Base-by-base conservation (phyloP, 2,888 invertebrate genomes). In the Yponomeuta evonymella region DNA sequence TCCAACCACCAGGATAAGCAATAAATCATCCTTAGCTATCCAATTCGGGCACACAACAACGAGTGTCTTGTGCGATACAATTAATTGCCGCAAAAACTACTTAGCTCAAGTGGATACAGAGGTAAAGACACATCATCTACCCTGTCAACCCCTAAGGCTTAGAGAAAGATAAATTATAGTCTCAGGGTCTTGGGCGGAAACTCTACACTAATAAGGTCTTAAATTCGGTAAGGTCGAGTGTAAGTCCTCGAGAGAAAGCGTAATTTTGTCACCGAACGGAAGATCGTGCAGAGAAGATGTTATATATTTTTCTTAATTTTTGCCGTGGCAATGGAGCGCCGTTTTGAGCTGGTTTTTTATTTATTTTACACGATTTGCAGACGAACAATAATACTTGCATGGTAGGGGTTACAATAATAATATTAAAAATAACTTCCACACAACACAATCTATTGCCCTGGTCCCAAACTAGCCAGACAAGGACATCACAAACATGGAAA, bases 121-220 rank as follows among this genome's bases (percentile, higher is more conserved):
- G 65, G 65, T 67, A 67, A 67, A 67, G 33, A 73, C 77, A 80
- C 76, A 81, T 80, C 82, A 81, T 79, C 77, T 76, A 67, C 36
- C 43, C 75, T 72, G 74, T 71, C 74, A 77, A 73, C 76, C 78
- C 73, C 76, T 74, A 74, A 74, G 72, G 74, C 71, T 74, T 76
- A 74, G 75, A 77, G 76, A 74, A 76, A 83, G 81, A 83, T 83
- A 82, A 83, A 83, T 83, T 79, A 79, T 78, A 74, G 75, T 69
- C 70, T 65, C 70, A 58, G 69, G 58, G 71, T 83, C 80, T 79
- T 72, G 80, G 81, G 78, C 74, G 73, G 75, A 74, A 29, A 33
- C 65, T 33, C 65, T 65, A 65, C 65, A 65, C 65, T 65, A 65
- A 65, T 65, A 65, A 65, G 29, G 65, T 65, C 65, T 65, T 65